phyloP scores from a whole-genome alignment of 2,888 invertebrate genomes.

The Stenoptilia bipunctidactyla region DNA sequence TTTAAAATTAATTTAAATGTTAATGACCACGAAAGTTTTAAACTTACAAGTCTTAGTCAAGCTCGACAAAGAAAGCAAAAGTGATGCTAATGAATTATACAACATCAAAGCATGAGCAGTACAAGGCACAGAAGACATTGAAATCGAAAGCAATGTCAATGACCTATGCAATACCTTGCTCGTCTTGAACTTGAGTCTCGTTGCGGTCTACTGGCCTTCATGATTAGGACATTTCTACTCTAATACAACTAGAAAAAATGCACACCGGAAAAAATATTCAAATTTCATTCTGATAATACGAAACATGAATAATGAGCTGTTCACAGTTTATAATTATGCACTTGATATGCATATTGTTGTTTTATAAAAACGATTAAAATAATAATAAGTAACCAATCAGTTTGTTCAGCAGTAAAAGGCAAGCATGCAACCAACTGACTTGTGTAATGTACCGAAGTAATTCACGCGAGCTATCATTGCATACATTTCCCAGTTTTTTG shows the following conservation, averaged over 20 bases:
- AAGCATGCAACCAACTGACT: constrained; percentile 49
- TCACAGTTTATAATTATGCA: constrained; percentile 28
- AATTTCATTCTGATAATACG: background rate
- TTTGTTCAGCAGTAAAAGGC: constrained; percentile 32
- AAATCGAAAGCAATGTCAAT: constrained; percentile 48
- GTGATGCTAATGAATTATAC: no score
- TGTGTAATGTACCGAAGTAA: constrained; percentile 47
- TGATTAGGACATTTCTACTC: no score
- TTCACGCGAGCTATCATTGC: constrained; percentile 50
- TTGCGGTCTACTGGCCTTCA: no score
- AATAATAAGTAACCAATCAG: background rate
- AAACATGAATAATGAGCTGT: background rate
- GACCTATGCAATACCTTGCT: constrained; percentile 14
- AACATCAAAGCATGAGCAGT: background rate
- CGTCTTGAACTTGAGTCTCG: constrained; percentile 10
- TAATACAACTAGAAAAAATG: no score
- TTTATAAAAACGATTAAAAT: constrained; percentile 51
- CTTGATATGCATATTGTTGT: constrained; percentile 35
- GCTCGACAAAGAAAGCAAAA: no score
- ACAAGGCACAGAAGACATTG: constrained; percentile 10
- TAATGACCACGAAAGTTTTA: no score
- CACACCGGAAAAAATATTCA: no score
- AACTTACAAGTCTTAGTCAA: no score
- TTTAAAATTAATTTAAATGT: no score
- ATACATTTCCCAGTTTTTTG: constrained; percentile 38